Evolutionary conservation across 35 echinoderm and acorn worm species (phyloP), one percentile per base, ranked within the genome.

Genomic region (Anneissia japonica): DNA sequence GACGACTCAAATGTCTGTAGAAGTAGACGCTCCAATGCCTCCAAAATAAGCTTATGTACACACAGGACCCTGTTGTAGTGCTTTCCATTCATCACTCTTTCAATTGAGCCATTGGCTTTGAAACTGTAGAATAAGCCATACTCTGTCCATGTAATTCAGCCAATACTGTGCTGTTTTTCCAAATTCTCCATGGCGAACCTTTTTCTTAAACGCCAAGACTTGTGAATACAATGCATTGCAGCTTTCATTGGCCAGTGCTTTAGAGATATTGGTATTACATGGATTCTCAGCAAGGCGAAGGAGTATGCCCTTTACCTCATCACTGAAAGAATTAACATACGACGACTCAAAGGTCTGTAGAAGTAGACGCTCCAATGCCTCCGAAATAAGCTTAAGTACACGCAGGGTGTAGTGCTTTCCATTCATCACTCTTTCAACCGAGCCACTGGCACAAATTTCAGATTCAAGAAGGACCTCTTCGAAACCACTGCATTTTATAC

Each of bases 1-100:
- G 5, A 12, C 26, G 5, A 2, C 6, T 51, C 41, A 83, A 51
- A 83, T 38, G 32, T 12, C 26, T 83, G 4, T 17, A 83, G 12
- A 0, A 90, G 72, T 35, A 90, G 40, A 39, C 83, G 39, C 81
- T 91, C 89, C 74, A 91, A 38, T 86, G 89, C 84, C 86, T 91
- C 89, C 37, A 91, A 6, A 0, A 36, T 13, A 73, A 79, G 80
- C 82, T 79, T 86, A 46, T 75, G 28, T 4, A 91, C 89, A 75
- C 75, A 77, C 32, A 40, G 46, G 0, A 77, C 88, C n/a, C n/a
- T n/a, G n/a, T n/a, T n/a, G 82, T 84, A 90, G 73, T 90, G 88
- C 72, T 79, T 90, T 39, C 88, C 80, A 84, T 46, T 72, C 39
- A 90, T 46, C 0, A 90, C 80, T 41, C 45, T 83, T 13, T 90